Conservation (phyloP, 2,797 vertebrate species). For the Hypotaenidia okinawae region DNA sequence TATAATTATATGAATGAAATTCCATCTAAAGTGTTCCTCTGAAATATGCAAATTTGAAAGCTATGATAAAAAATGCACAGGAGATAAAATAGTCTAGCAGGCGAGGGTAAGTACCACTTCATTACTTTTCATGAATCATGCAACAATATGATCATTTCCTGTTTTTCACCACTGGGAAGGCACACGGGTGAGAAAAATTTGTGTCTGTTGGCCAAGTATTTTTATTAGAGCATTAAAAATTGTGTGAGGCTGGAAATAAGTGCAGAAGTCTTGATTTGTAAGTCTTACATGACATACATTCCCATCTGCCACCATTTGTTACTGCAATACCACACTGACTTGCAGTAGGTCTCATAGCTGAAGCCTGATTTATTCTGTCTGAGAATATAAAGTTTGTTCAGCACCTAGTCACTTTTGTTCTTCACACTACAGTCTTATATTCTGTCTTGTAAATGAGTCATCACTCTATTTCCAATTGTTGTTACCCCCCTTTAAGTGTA, state of each 20-base stretch:
- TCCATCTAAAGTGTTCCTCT: background rate
- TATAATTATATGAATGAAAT: background rate
- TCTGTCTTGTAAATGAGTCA: no score
- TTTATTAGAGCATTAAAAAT: background rate
- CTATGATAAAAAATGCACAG: background rate
- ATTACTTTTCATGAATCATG: background rate
- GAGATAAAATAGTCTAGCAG: background rate
- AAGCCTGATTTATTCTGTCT: no score
- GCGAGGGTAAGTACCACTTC: background rate
- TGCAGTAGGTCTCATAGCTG: no score
- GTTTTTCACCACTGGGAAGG: no score
- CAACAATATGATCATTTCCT: background rate
- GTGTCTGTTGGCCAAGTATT: no score
- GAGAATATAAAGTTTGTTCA: no score
- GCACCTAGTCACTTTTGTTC: no score
- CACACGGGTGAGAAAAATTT: no score
- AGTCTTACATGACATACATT: background rate
- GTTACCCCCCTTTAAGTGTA: no score
- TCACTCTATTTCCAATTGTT: no score
- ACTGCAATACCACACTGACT: background rate
- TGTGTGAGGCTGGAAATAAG: background rate
- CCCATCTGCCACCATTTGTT: background rate
- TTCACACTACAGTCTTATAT: no score
- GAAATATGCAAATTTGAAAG: background rate
- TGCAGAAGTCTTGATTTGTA: background rate